Conservation (phyloP, 1,140 invertebrate species). For the Drosophila tsacasi region DNA sequence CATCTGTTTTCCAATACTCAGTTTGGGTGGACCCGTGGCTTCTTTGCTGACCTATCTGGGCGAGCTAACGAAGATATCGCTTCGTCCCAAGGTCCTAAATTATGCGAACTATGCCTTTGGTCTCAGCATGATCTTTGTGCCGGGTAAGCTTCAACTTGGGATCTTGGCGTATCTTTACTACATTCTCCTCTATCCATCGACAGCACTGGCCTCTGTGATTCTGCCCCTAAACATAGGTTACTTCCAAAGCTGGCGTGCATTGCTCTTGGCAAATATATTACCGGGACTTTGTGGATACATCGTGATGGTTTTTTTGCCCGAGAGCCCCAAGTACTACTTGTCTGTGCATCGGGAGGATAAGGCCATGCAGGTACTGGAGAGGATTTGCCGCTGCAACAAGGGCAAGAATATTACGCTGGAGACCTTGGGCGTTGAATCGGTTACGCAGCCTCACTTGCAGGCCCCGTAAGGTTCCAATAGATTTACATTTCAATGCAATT, state of each 20-base stretch:
- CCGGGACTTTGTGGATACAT: slow-evolving; percentile 27
- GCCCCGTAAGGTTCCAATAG: neutral
- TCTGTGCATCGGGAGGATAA: slow-evolving; percentile 14
- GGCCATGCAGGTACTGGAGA: slow-evolving; percentile 40
- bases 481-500: neutral
- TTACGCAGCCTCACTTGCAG: slow-evolving; percentile 23
- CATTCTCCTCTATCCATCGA: neutral
- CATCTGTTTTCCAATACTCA: neutral
- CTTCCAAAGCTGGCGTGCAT: slow-evolving; percentile 36
- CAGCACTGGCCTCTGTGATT: slow-evolving; percentile 29
- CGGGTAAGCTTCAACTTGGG: slow-evolving; percentile 25
- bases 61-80: slow-evolving; percentile 41
- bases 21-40: slow-evolving; percentile 25
- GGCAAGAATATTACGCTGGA: slow-evolving; percentile 41
- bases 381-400: slow-evolving; percentile 46
- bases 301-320: slow-evolving; percentile 25
- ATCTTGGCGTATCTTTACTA: neutral
- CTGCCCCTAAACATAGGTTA: neutral
- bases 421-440: slow-evolving; percentile 31
- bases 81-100: slow-evolving; percentile 48
- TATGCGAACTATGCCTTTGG: slow-evolving; percentile 35
- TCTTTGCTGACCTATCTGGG: slow-evolving; percentile 38
- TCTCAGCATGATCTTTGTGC: slow-evolving; percentile 39
- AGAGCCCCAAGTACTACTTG: slow-evolving; percentile 59
- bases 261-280: slow-evolving; percentile 3